Conservation (phyloP, 2,888 invertebrate species). For the Caenorhabditis angaria region DNA sequence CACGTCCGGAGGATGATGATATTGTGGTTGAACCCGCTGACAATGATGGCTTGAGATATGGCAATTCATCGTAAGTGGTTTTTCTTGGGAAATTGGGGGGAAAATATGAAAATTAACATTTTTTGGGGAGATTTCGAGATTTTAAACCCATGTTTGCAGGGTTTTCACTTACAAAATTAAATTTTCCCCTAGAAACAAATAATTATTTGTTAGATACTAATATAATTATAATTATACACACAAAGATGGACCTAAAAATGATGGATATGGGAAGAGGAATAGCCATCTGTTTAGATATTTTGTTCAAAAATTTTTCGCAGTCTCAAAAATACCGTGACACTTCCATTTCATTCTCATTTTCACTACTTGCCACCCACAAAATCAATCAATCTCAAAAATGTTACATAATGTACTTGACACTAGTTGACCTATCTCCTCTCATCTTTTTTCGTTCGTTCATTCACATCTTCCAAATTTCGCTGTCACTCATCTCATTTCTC, state of each 20-base stretch:
- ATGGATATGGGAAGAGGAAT: no score
- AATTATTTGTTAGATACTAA: not conserved
- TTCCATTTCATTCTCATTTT: not conserved
- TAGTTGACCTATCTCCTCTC: not conserved
- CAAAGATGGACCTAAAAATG: no score
- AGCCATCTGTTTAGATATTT: no score
- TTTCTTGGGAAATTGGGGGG: not conserved
- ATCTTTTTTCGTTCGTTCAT: constrained; percentile 5
- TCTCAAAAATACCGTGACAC: no score
- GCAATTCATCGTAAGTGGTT: constrained; percentile 64
- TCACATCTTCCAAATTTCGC: constrained; percentile 5
- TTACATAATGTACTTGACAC: constrained; percentile 7
- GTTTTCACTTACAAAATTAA: not conserved
- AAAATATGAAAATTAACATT: not conserved
- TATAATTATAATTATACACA: not conserved
- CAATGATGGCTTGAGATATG: constrained; percentile 70
- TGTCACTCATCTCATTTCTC: not conserved
- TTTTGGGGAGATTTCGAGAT: not conserved
- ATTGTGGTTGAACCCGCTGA: constrained; percentile 70
- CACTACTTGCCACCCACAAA: not conserved
- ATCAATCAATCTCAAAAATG: constrained; percentile 1
- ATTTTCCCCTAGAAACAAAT: not conserved
- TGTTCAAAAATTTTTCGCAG: no score
- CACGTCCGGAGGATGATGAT: constrained; percentile 62
- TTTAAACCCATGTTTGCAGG: not conserved